Evolutionary conservation across 2,888 invertebrate species (phyloP), one percentile per base, ranked within the genome.

Genomic region (Rhagonycha fulva): DNA sequence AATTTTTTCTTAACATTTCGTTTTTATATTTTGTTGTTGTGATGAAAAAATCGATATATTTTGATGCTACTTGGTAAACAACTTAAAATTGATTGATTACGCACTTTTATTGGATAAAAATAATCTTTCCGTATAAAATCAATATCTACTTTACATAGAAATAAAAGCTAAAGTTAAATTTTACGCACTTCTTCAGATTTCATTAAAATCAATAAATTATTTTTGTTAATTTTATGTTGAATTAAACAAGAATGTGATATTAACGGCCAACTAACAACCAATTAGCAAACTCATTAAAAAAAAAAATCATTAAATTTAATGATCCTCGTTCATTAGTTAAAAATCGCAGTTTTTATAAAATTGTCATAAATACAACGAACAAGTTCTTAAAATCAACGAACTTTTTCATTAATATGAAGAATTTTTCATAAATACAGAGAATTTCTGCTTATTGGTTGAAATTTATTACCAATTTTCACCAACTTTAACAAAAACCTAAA

Each of bases 1-100:
- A 67, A 72, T 68, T 68, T 72, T 60, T 72, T 68, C 66, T 68
- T 62, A 68, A n/a, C 63, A 66, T 9, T 66, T 66, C 10, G 10
- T 24, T 66, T 66, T 26, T 28, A 62, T 30, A n/a, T n/a, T 24
- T 32, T 30, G 11, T n/a, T 68, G 26, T 68, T 67, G 28, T 60
- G 14, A n/a, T 47, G 47, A 68, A 66, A 14, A 30, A 66, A 23
- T 47, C 19, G 60, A 23, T 24, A 67, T 63, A 71, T 71, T 72
- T 72, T 72, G 67, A 68, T 61, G 26, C 67, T 26, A 61, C 30
- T 72, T 23, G 67, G 61, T 61, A 61, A 72, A 66, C 26, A 47
- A 47, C 26, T 66, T n/a, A 26, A 66, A 66, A 66, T 24, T 23
- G 63, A 24, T 66, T 66, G 63, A 9, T 66, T 24, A 66, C 63